Base-by-base conservation (phyloP, 2,113 vertebrate genomes). In the Eulemur rufifrons region DNA sequence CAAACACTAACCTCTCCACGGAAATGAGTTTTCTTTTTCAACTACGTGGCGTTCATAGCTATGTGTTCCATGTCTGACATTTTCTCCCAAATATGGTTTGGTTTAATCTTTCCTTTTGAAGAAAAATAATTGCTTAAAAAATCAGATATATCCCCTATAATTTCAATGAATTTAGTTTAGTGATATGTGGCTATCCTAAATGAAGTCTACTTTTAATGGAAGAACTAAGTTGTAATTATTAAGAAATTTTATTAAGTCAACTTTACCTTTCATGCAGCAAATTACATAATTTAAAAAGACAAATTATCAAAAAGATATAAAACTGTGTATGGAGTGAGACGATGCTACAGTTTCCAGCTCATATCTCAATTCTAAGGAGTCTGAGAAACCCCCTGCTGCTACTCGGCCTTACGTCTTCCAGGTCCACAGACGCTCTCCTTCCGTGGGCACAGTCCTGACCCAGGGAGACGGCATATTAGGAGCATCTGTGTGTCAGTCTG, bases 381-480 rank as follows among this genome's bases (percentile, higher is more conserved):
- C 32, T 23, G 4, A 47, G 27, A n/a, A 59, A 61, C 1, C 52
- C 2, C 6, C 29, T 5, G n/a, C 81, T 17, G 11, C 45, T 18
- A 20, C 25, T 18, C 25, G 0, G 5, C n/a, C 3, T 14, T 0
- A 8, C 12, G n/a, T 45, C 71, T 47, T 6, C 21, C 1, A 25
- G 37, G 47, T 18, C 50, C 45, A 9, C 29, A 34, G 52, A 54
- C 17, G 1, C 18, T 8, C 50, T 82, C 47, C 50, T 1, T 6
- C 10, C 0, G 4, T 0, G 47, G 39, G 29, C 21, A 32, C 9
- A 7, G 15, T 9, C 29, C 83, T 0, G 7, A 11, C 18, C 15
- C 4, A 1, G 68, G 64, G 3, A 25, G 14, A 0, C 0, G 2
- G 73, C 37, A 14, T 0, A 9, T 27, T 2, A 37, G 50, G 23